phyloP scores from a whole-genome alignment of 1,140 invertebrate genomes.

The Chelonus insularis region DNA sequence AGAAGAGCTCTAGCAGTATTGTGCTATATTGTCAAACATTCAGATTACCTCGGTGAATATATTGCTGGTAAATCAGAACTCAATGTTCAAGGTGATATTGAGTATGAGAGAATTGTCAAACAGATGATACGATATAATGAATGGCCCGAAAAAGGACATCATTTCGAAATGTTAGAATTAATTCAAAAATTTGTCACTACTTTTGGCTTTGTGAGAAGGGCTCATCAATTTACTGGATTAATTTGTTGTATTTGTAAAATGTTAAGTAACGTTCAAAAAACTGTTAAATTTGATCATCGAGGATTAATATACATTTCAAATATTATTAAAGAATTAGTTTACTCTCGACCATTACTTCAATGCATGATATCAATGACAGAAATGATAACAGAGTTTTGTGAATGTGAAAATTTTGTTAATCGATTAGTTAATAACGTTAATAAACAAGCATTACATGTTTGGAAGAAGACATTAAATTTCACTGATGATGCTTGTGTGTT shows the following conservation, averaged over 20 bases:
- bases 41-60: slow-evolving; percentile 50
- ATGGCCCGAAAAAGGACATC: slow-evolving; percentile 41
- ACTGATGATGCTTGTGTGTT: slow-evolving; percentile 44
- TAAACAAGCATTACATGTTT: slow-evolving; percentile 25
- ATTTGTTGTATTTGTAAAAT: slow-evolving; percentile 46
- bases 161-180: slow-evolving; percentile 51
- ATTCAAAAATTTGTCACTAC: slow-evolving; percentile 47
- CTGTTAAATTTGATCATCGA: slow-evolving; percentile 40
- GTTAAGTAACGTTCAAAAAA: slow-evolving; percentile 43
- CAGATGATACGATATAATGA: slow-evolving; percentile 49
- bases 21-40: slow-evolving; percentile 40
- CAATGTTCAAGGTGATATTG: slow-evolving; percentile 33
- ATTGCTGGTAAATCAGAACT: slow-evolving; percentile 45
- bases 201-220: slow-evolving; percentile 48
- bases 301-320: slow-evolving; percentile 42
- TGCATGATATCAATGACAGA: slow-evolving; percentile 41
- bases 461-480: background rate
- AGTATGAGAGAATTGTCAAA: slow-evolving; percentile 40
- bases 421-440: slow-evolving; percentile 30
- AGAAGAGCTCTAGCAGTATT: slow-evolving; percentile 47
- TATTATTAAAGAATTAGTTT: slow-evolving; percentile 53
- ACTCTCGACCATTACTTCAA: slow-evolving; percentile 47
- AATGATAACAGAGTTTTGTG: slow-evolving; percentile 43
- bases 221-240: slow-evolving; percentile 56
- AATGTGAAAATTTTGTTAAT: slow-evolving; percentile 30